phyloP scores from a whole-genome alignment of 2,113 vertebrate species.

The Lates calcarifer region DNA sequence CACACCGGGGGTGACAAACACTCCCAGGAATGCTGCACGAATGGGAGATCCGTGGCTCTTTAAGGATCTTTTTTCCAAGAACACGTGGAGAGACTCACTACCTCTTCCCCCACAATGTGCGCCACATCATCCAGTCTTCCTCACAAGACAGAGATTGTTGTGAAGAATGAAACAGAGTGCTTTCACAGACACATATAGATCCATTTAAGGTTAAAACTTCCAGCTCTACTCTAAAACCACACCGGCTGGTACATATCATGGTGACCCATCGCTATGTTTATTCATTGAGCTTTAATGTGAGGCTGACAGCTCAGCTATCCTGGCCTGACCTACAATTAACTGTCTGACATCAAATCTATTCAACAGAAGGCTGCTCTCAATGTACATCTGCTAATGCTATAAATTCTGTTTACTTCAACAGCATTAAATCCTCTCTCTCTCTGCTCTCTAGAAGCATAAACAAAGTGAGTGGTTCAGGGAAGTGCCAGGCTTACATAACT shows the following conservation, averaged over 20 bases:
- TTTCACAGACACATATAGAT: conserved; percentile 35
- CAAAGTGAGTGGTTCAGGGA: conserved; percentile 27
- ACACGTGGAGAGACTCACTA: conserved; percentile 60
- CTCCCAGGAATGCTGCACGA: conserved; percentile 70
- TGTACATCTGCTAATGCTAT: conserved; percentile 56
- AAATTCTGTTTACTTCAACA: conserved; percentile 54
- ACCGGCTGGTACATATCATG: conserved; percentile 29
- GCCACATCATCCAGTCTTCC: conserved; percentile 76
- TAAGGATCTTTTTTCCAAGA: conserved; percentile 39
- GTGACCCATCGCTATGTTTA: conserved; percentile 47
- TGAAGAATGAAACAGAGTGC: conserved; percentile 20
- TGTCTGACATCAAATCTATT: conserved; percentile 64
- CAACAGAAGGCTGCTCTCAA: conserved; percentile 40
- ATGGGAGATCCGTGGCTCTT: conserved; percentile 63
- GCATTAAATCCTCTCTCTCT: conserved; percentile 22
- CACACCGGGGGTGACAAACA: conserved; percentile 64
- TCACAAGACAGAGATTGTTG: conserved; percentile 20
- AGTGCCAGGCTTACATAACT: conserved; percentile 44
- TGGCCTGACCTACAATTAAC: conserved; percentile 63
- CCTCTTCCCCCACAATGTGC: conserved; percentile 46
- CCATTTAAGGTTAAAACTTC: conserved; percentile 39
- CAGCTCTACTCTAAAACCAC: conserved; percentile 35
- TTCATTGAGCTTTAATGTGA: conserved; percentile 47
- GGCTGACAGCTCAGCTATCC: conserved; percentile 49
- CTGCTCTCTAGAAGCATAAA: conserved; percentile 53